Evolutionary conservation across 1,140 invertebrate genomes (phyloP).

Genomic region (Drosophila orosa): DNA sequence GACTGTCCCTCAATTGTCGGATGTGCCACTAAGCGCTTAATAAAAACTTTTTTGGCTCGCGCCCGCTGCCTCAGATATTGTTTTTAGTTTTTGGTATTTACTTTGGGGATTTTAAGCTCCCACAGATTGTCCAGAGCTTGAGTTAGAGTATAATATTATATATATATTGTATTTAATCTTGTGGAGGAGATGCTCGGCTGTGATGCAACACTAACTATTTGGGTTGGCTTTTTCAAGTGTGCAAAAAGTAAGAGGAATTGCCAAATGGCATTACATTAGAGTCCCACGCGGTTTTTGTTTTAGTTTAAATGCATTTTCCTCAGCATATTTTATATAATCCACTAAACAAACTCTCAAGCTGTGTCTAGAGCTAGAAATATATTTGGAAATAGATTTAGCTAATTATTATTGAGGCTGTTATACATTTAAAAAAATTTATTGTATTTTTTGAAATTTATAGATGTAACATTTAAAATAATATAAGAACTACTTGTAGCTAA

Average conservation of each 20-base stretch:
- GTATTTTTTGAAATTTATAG: no score
- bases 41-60: slow-evolving; percentile 55
- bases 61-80: slow-evolving; percentile 35
- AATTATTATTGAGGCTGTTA: no score
- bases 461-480: no score
- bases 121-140: slow-evolving; percentile 28
- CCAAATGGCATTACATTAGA: slow-evolving; percentile 10
- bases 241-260: slow-evolving; percentile 10
- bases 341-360: background rate
- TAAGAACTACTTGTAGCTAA: no score
- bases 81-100: slow-evolving; percentile 63
- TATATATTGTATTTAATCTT: slow-evolving; percentile 38
- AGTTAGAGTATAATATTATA: slow-evolving; percentile 4
- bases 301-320: background rate
- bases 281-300: background rate
- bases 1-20: slow-evolving; percentile 40
- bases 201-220: slow-evolving; percentile 29
- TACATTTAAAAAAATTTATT: no score
- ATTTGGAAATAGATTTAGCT: no score
- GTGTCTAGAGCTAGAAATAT: background rate
- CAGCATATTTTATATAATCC: background rate
- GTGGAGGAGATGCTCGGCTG: slow-evolving; percentile 11
- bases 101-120: slow-evolving; percentile 30
- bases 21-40: slow-evolving; percentile 53
- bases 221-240: slow-evolving; percentile 20